These are phyloP conservation scores for Nomada fabriciana DNA, from an alignment of 2,888 invertebrate genomes.

Conservation along the genomic window DNA sequence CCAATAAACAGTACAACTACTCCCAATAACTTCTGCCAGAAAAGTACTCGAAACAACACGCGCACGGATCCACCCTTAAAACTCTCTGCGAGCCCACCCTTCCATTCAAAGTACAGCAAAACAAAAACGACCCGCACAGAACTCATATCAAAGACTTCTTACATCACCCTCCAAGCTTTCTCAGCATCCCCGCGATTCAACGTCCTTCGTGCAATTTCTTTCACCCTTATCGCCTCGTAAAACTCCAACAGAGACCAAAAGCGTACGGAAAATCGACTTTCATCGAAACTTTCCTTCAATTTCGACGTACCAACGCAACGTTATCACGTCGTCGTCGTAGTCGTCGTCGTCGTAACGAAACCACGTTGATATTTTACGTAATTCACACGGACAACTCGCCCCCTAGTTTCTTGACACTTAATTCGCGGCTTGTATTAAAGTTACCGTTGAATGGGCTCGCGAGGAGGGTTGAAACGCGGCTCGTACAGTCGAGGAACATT, in stretches of 20 bases:
- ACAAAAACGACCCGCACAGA: not conserved
- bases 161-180: not conserved
- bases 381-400: slow-evolving; percentile 14
- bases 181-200: not conserved
- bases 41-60: not conserved
- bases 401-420: not conserved
- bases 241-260: not conserved
- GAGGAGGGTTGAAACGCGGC: slow-evolving; percentile 31
- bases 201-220: not conserved
- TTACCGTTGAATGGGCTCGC: slow-evolving; percentile 36
- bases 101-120: not conserved
- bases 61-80: not conserved
- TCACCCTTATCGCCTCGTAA: not conserved
- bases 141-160: slow-evolving; percentile 11
- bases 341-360: not conserved
- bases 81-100: not conserved
- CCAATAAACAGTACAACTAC: too few relatives aligned
- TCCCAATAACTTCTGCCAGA: not conserved
- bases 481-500: slow-evolving; percentile 58
- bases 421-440: slow-evolving; percentile 18
- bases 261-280: not conserved
- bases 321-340: not conserved
- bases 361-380: slow-evolving; percentile 17
- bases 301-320: not conserved
- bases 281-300: not conserved